Conservation (phyloP, 2,888 invertebrate species). For the Isotomurus palustris region DNA sequence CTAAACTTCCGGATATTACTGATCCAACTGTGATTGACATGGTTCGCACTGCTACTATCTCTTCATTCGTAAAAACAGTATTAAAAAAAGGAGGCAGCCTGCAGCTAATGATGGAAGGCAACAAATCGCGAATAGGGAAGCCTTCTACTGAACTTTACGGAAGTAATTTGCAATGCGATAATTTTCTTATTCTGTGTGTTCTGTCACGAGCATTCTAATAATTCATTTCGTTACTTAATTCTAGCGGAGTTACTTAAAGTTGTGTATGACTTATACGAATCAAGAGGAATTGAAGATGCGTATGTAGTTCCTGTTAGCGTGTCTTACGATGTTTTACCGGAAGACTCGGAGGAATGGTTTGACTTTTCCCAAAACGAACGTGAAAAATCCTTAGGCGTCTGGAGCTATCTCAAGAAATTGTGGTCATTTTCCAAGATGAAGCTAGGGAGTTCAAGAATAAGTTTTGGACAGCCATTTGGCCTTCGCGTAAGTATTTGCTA, state of each 20-base stretch:
- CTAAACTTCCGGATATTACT: no score
- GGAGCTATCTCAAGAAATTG: background rate
- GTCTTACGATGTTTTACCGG: constrained; percentile 31
- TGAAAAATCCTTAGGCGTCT: background rate
- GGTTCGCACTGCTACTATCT: no score
- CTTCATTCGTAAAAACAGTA: no score
- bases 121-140: constrained; percentile 21
- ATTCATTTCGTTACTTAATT: background rate
- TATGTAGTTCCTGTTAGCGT: constrained; percentile 33
- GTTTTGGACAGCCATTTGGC: constrained; percentile 30
- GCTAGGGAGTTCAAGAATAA: constrained; percentile 22
- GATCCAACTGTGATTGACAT: no score
- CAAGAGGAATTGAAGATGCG: constrained; percentile 27
- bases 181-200: background rate
- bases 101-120: constrained; percentile 19
- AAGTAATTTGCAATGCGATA: constrained; percentile 14
- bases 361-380: no score
- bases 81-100: constrained; percentile 16
- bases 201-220: background rate
- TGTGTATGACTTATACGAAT: constrained; percentile 10
- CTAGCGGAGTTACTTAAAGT: constrained; percentile 24
- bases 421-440: background rate
- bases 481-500: constrained; percentile 22
- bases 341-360: no score
- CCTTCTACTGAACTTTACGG: constrained; percentile 28